A percentile compares a stretch with the other conserved stretches of the same genome.
Conservation (phyloP, 23 tunicate genomes). For the Oikopleura dioica region DNA sequence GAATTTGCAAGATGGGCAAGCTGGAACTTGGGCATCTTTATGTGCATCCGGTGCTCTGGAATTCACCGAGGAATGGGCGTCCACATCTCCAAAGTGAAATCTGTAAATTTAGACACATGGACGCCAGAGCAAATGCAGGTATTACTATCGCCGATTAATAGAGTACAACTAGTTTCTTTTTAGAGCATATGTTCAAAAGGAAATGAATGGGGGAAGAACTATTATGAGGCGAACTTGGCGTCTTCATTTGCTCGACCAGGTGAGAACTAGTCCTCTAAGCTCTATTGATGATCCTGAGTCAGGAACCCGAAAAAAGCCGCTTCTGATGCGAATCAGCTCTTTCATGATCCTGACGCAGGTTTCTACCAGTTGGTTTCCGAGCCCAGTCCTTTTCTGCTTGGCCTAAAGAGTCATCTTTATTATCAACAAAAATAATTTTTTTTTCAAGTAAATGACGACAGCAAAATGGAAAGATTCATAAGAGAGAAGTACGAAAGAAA, state of each 20-base stretch:
- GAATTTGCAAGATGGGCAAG: slow-evolving; percentile 90
- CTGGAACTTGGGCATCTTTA: slow-evolving; percentile 75
- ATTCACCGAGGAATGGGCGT: slow-evolving; percentile 85
- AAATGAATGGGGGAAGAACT: slow-evolving; percentile 87
- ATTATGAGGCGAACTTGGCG: slow-evolving; percentile 56
- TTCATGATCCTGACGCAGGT: too few species aligned
- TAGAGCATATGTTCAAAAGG: slow-evolving; percentile 71
- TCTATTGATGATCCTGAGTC: not conserved
- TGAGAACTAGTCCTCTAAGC: not conserved
- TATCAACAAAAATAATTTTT: not conserved
- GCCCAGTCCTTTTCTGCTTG: too few species aligned
- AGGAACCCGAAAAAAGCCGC: too few species aligned
- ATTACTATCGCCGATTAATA: too few species aligned
- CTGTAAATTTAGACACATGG: slow-evolving; percentile 94
- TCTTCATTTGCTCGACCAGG: slow-evolving; percentile 21
- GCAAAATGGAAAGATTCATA: slow-evolving; percentile 63
- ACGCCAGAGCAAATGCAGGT: slow-evolving; percentile 63
- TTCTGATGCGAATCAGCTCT: too few species aligned
- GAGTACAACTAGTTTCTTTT: too few species aligned
- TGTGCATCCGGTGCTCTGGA: slow-evolving; percentile 93
- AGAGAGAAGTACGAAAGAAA: slow-evolving; percentile 68
- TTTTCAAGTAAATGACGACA: slow-evolving; percentile 7
- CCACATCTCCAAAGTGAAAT: slow-evolving; percentile 85
- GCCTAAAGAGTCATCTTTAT: not conserved
- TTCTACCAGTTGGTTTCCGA: too few species aligned